These are phyloP conservation scores for Nymphicus hollandicus DNA, from an alignment of 2,113 vertebrate species.

Conservation along the genomic window DNA sequence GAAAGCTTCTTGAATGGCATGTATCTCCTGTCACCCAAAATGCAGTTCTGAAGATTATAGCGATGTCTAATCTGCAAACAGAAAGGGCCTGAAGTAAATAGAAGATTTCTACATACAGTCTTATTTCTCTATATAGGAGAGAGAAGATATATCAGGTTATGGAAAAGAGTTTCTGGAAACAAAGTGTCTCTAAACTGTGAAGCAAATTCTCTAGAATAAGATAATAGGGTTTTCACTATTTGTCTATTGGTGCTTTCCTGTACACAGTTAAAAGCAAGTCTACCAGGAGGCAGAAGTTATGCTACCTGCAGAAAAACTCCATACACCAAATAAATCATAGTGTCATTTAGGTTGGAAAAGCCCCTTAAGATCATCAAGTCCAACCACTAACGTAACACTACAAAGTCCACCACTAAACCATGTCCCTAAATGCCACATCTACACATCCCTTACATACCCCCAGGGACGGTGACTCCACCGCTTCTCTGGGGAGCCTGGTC, in stretches of 20 bases:
- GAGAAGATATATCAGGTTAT: not conserved
- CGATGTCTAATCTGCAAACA: not conserved
- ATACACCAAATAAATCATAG: not conserved
- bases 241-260: not conserved
- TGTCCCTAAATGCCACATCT: not conserved
- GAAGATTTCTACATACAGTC: not conserved
- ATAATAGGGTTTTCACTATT: not conserved
- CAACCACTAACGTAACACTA: not conserved
- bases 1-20: not conserved
- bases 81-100: constrained; percentile 5
- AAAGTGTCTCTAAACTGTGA: not conserved
- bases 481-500: not conserved
- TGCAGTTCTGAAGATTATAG: not conserved
- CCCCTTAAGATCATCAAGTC: not conserved
- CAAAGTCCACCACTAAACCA: not conserved
- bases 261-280: not conserved
- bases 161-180: not conserved
- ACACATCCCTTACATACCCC: not conserved
- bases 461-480: not conserved
- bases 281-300: not conserved
- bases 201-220: not conserved
- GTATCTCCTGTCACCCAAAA: not conserved
- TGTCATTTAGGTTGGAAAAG: not conserved
- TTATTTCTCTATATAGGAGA: not conserved
- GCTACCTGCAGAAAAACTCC: not conserved